Evolutionary conservation across 2,888 invertebrate genomes (phyloP), one percentile per base, ranked within the genome.

Genomic region (Drosophila subsilvestris): DNA sequence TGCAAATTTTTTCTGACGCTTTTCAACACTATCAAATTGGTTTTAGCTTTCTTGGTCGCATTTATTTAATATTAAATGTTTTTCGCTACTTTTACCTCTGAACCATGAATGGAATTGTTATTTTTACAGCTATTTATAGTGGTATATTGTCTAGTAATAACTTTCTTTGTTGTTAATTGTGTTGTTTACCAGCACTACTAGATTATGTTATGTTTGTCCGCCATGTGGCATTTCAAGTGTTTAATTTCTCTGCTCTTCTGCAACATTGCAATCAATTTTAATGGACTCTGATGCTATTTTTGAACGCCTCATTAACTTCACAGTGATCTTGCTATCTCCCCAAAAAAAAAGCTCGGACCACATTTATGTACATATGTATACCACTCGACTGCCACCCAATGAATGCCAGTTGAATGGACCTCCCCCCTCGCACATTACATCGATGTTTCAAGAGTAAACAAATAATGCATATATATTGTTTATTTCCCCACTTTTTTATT

Each of bases 401-500:
- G 22, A 29, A 29, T 62, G 68, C 61, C 43, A 60, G 75, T 69
- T 82, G 63, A 78, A 67, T 63, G 69, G 65, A 72, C 71, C 48
- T 10, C 6, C 32, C 32, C 10, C 22, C 17, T 58, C 63, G 49
- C 60, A 22, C 29, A 63, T 37, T 82, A 55, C 44, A 50, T 58
- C 17, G 44, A 17, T 37, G 37, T 7, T 37, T 37, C n/a, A n/a
- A n/a, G 6, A 2, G 37, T 14, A 14, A 37, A 37, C 14, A 22
- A 50, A 32, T 50, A 63, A 56, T 66, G 47, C 61, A 63, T 61
- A 69, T 62, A 61, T 69, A 76, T 67, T 44, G 66, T 69, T 60
- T 71, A 65, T 59, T 65, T 72, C 72, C 50, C 65, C 74, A 70
- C 75, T 74, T 55, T 62, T 59, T 72, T 86, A 78, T 84, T 74